Base-by-base conservation (phyloP, 2,888 invertebrate genomes). In the Asteroscopus sphinx region DNA sequence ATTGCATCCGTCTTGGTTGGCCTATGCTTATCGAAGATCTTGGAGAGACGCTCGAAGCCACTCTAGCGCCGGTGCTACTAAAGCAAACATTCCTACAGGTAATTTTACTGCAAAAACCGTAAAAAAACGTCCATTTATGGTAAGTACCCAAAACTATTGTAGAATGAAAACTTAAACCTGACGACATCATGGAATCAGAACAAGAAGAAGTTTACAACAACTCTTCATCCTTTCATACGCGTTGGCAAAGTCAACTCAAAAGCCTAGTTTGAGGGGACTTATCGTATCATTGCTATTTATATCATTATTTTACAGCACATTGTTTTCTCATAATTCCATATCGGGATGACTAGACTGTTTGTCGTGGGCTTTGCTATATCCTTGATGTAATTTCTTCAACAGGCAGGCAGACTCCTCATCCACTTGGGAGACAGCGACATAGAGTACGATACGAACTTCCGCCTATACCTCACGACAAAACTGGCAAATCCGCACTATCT, bases 401-500 rank as follows among this genome's bases (percentile, higher is more conserved):
- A 96, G 95, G 96, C 96, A 66, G 98, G 98, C 33, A 95, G 98
- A 53, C 94, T 96, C 8, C 95, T 98, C 77, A 97, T 99, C 45
- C 96, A 96, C 68, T 91, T 99, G 39, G 98, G 98, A 0, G 98
- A 99, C 87, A 96, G 96, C 51, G 96, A 97, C 68, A 96, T 99
- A n/a, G 98, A 99, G 77, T 99, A 98, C 87, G 97, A 98, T 84
- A 85, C 93, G 0, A 96, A 97, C 81, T 99, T 99, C 87, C 95
- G 96, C 40, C 95, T 99, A 41, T 99, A 98, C 86, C 96, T 99
- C 81, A 98, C 98, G 0, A 98, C 98, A 0, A 98, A 98, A 89
- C 92, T 98, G 52, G 96, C 98, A 0, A 99, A 99, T 94, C 99
- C 99, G 0, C 98, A 98, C 91, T 99, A 98, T 88, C 90, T 98